phyloP scores from a whole-genome alignment of 64 coral and sea anemone species.

The Catalaphyllia jardinei region DNA sequence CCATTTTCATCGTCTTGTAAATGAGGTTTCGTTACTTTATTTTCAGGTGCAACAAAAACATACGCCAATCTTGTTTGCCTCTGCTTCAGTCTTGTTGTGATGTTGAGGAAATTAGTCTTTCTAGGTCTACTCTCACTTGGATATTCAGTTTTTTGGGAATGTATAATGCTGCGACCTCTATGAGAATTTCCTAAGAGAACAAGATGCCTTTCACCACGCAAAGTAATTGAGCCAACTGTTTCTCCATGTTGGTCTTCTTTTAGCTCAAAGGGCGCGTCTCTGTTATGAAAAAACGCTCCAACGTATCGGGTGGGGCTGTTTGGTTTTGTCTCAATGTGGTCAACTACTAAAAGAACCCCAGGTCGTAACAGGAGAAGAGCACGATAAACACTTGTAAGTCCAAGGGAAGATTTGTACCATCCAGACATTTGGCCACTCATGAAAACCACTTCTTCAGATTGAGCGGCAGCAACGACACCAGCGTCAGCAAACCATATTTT shows the following conservation, averaged over 20 bases:
- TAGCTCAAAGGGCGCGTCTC: constrained; percentile 30
- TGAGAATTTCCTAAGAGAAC: constrained; percentile 9
- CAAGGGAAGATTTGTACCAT: constrained; percentile 37
- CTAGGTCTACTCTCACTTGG: constrained; percentile 14
- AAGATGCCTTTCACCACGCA: not conserved
- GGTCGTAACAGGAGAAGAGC: constrained; percentile 16
- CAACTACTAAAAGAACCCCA: constrained; percentile 32
- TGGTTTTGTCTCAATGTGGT: not conserved
- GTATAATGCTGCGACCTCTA: not conserved
- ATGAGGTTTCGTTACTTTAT: not conserved
- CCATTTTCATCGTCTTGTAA: not conserved
- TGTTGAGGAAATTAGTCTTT: constrained; percentile 54
- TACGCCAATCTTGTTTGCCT: constrained; percentile 8
- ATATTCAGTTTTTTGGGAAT: not conserved
- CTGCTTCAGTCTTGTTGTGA: constrained; percentile 4
- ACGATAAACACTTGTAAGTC: constrained; percentile 16
- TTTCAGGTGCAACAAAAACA: constrained; percentile 22
- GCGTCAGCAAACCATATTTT: constrained; percentile 33
- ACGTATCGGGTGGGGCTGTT: constrained; percentile 5
- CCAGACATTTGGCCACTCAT: constrained; percentile 33
- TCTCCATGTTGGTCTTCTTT: not conserved
- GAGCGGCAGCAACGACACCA: not conserved
- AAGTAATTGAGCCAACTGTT: not conserved
- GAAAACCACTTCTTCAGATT: not conserved
- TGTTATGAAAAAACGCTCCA: constrained; percentile 60